A percentile compares a stretch with the other conserved stretches of the same genome.
These are phyloP conservation scores for Cinara cedri DNA, from an alignment of 2,888 invertebrate species.

Conservation along the genomic window DNA sequence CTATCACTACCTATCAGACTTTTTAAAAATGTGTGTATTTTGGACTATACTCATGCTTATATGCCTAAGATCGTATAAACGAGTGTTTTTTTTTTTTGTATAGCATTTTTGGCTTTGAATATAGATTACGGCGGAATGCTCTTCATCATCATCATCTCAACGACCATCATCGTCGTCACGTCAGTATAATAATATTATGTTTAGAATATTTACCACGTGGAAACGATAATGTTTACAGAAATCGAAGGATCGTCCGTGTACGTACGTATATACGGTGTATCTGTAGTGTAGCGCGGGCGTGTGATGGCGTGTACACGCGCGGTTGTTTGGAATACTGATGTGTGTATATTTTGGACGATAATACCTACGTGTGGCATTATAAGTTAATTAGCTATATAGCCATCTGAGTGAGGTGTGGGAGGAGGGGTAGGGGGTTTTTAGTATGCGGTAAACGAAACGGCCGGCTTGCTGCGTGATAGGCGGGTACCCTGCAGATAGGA, in stretches of 20 bases:
- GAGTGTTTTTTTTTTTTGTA: too few species aligned
- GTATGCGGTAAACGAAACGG: constrained; percentile 36
- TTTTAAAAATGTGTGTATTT: too few species aligned
- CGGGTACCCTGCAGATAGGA: background rate
- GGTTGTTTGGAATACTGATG: constrained; percentile 37
- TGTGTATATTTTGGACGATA: constrained; percentile 48
- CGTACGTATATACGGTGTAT: background rate
- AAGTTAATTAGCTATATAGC: constrained; percentile 40
- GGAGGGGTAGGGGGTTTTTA: background rate
- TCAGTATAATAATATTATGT: too few species aligned
- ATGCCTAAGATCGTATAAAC: too few species aligned
- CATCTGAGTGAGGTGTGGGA: background rate
- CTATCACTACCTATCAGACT: too few species aligned
- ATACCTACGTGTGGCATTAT: constrained; percentile 34
- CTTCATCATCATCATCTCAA: too few species aligned
- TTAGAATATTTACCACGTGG: background rate
- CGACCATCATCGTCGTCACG: too few species aligned
- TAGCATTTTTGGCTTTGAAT: too few species aligned
- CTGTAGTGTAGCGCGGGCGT: too few species aligned
- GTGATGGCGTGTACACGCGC: background rate
- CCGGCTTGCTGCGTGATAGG: background rate
- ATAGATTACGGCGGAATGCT: too few species aligned
- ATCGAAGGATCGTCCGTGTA: background rate
- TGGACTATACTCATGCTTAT: too few species aligned
- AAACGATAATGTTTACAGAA: constrained; percentile 38